Evolutionary conservation across 2,113 vertebrate species (phyloP).

Genomic region (Heteronetta atricapilla): DNA sequence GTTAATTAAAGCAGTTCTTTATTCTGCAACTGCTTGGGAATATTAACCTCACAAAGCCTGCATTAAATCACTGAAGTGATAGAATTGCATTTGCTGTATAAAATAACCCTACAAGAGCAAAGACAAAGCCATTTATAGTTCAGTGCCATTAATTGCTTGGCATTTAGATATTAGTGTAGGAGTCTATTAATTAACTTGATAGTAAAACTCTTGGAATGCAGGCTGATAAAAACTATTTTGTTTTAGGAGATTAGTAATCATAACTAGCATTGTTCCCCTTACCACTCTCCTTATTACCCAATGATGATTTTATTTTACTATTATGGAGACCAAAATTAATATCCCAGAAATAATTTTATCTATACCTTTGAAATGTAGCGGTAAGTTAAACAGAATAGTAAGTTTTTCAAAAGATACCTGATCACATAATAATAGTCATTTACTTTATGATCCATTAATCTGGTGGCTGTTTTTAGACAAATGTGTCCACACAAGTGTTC

Average conservation of each 20-base stretch:
- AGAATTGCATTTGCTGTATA: conserved; percentile 71
- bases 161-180: conserved; percentile 86
- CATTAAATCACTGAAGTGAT: conserved; percentile 75
- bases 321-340: conserved; percentile 9
- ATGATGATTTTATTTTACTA: not conserved
- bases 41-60: conserved; percentile 76
- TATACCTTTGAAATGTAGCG: conserved; percentile 2
- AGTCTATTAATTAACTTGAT: conserved; percentile 87
- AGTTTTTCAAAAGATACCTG: not conserved
- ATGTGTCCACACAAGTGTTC: not conserved
- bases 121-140: conserved; percentile 81
- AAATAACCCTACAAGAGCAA: conserved; percentile 70
- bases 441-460: not conserved
- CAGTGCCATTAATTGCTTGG: conserved; percentile 87
- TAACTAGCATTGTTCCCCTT: conserved; percentile 13
- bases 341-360: not conserved
- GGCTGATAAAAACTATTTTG: conserved; percentile 57
- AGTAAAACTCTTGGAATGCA: conserved; percentile 78
- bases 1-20: conserved; percentile 87
- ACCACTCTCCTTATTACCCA: not conserved
- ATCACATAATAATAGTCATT: not conserved
- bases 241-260: conserved; percentile 41
- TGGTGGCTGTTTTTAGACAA: not conserved
- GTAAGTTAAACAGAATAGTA: not conserved
- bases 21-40: conserved; percentile 76